Base-by-base conservation (phyloP, 2,113 vertebrate species). In the Delphinus delphis region DNA sequence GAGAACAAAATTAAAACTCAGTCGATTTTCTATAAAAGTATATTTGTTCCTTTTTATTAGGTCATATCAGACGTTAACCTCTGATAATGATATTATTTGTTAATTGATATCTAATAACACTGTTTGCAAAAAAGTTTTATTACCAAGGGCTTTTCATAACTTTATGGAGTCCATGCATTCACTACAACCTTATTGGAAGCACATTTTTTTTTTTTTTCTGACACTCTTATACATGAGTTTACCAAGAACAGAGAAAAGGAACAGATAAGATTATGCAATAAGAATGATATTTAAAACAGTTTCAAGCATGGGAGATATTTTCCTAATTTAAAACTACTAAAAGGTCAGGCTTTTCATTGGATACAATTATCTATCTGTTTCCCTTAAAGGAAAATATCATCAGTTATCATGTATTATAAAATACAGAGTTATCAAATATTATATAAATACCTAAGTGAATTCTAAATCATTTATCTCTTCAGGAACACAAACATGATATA, bases 261-360 rank as follows among this genome's bases (percentile, higher is more conserved):
- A 4, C 82, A 9, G 20, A 38, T 73, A 55, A 92, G 83, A 44
- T 63, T 92, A 65, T 88, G 4, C 21, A 65, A 7, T 74, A 73
- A 92, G 33, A 84, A 11, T 38, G 9, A 15, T 9, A 63, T 20
- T 91, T 92, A 31, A 55, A 91, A 81, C 21, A 13, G 9, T 76
- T 95, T 93, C 13, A 58, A 81, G 47, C 8, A 71, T 77, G 23
- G 8, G 3, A 79, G 55, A 62, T 92, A 83, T 70, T 81, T 85
- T 77, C 13, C 20, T 82, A 67, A 97, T 65, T 83, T 95, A 80
- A 94, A 95, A 58, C 11, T 53, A 71, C 4, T 36, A 88, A 44
- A 88, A 8, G 9, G 5, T 73, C 44, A 47, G 18, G 13, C 2
- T 81, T 96, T 86, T 67, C 13, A 67, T 11, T 67, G 36, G 4